These are phyloP conservation scores for Fopius arisanus DNA, from an alignment of 1,140 invertebrate species.

Conservation along the genomic window DNA sequence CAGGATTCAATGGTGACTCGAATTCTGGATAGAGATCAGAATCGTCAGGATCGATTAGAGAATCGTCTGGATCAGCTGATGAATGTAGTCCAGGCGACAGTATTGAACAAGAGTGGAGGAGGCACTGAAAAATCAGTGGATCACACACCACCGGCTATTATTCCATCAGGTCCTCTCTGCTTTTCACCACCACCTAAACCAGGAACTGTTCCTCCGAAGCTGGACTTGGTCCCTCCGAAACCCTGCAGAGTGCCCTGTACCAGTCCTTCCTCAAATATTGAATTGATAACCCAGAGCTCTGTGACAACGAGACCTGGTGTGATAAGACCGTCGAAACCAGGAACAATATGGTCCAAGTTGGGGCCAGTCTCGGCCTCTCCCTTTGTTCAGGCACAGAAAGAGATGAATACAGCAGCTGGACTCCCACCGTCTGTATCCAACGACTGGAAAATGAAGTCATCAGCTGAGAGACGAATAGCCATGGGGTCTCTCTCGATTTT, in stretches of 20 bases:
- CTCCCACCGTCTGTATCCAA: slow-evolving; percentile 22
- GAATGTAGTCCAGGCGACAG: slow-evolving; percentile 55
- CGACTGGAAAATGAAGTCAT: slow-evolving; percentile 53
- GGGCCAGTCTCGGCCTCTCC: slow-evolving; percentile 63
- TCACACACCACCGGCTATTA: slow-evolving; percentile 7
- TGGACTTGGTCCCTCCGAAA: slow-evolving; percentile 60
- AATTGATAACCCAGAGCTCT: slow-evolving; percentile 54
- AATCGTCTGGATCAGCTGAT: slow-evolving; percentile 58
- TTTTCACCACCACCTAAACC: slow-evolving; percentile 58
- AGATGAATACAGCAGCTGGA: slow-evolving; percentile 46
- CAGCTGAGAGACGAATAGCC: slow-evolving; percentile 57
- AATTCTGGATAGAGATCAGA: slow-evolving; percentile 58
- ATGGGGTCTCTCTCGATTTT: slow-evolving; percentile 36
- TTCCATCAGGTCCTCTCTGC: slow-evolving; percentile 47
- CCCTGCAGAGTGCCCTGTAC: slow-evolving; percentile 61
- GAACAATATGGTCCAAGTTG: slow-evolving; percentile 58
- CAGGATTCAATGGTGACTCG: slow-evolving; percentile 60
- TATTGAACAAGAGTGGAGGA: slow-evolving; percentile 49
- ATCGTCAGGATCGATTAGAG: slow-evolving; percentile 58
- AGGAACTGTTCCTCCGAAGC: slow-evolving; percentile 56
- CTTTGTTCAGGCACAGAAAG: slow-evolving; percentile 60
- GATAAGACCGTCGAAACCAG: slow-evolving; percentile 52
- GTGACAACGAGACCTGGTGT: slow-evolving; percentile 51
- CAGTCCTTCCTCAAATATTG: slow-evolving; percentile 43
- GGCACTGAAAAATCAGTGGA: slow-evolving; percentile 27